These are phyloP conservation scores for Calidris pugnax DNA, from an alignment of 2,113 vertebrate species.

Conservation along the genomic window DNA sequence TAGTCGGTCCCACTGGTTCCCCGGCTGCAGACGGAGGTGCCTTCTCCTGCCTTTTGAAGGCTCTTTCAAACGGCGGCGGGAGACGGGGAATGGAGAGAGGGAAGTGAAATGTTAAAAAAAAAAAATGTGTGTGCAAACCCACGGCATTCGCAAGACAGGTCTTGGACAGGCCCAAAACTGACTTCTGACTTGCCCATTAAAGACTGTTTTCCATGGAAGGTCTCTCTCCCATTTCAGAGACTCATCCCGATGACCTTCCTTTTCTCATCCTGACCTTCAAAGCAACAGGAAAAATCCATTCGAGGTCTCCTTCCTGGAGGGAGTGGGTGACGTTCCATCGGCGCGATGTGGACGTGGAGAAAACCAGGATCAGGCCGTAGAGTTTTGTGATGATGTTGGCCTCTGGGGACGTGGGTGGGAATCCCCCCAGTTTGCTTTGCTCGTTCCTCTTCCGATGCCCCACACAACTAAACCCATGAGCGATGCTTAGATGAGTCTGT, in stretches of 20 bases:
- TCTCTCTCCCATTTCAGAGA: not conserved
- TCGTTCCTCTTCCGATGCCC: not conserved
- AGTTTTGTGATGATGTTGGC: not conserved
- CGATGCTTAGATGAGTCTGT: not conserved
- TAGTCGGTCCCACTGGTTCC: constrained; percentile 29
- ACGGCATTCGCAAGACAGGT: not conserved
- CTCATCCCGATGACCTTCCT: not conserved
- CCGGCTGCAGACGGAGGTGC: not conserved
- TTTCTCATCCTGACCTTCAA: not conserved
- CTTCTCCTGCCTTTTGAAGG: not conserved
- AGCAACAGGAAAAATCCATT: not conserved
- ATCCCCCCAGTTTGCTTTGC: not conserved
- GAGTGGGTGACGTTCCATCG: not conserved
- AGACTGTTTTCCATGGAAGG: not conserved
- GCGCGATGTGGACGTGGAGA: not conserved
- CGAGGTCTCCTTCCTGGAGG: not conserved
- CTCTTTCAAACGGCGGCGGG: not conserved
- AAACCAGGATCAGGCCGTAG: not conserved
- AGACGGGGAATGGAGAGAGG: not conserved
- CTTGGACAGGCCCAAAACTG: not conserved
- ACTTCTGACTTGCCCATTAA: not conserved
- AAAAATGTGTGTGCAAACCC: not conserved
- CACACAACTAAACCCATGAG: not conserved
- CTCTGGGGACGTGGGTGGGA: not conserved
- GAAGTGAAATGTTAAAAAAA: not conserved